Conservation (phyloP, 2,113 vertebrate genomes). For the Corapipo altera region DNA sequence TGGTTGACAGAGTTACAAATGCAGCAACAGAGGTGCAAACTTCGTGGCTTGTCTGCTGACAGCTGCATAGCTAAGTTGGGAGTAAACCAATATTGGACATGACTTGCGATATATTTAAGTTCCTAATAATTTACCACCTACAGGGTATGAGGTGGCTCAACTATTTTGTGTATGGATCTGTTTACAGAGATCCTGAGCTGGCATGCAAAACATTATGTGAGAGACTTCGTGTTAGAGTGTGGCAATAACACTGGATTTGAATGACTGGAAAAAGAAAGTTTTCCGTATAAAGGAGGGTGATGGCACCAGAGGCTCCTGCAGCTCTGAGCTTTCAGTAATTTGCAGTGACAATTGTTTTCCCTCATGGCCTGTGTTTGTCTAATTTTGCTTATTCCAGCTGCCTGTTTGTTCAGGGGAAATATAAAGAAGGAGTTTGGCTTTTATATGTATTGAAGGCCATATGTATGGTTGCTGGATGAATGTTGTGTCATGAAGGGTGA, state of each 20-base stretch:
- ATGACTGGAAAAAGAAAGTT: neutral
- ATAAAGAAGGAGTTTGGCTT: neutral
- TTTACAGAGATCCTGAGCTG: neutral
- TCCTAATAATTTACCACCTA: conserved; percentile 32
- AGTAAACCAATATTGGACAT: conserved; percentile 8
- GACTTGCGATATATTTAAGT: neutral
- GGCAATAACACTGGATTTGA: neutral
- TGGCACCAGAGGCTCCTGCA: neutral
- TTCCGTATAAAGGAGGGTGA: neutral
- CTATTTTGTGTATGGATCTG: neutral
- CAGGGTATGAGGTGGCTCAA: neutral
- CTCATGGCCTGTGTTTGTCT: neutral
- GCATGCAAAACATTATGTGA: neutral
- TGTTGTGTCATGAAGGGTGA: neutral
- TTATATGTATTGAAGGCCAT: neutral
- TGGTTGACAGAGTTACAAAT: neutral
- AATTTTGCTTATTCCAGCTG: neutral
- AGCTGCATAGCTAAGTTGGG: neutral
- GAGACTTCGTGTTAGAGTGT: neutral
- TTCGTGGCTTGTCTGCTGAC: conserved; percentile 4
- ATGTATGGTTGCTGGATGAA: neutral
- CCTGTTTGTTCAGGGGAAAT: neutral
- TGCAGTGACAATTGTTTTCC: neutral
- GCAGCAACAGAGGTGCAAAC: neutral
- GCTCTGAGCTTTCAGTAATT: neutral